Conservation (phyloP, 2,113 vertebrate genomes). For the Triplophysa siluroides region DNA sequence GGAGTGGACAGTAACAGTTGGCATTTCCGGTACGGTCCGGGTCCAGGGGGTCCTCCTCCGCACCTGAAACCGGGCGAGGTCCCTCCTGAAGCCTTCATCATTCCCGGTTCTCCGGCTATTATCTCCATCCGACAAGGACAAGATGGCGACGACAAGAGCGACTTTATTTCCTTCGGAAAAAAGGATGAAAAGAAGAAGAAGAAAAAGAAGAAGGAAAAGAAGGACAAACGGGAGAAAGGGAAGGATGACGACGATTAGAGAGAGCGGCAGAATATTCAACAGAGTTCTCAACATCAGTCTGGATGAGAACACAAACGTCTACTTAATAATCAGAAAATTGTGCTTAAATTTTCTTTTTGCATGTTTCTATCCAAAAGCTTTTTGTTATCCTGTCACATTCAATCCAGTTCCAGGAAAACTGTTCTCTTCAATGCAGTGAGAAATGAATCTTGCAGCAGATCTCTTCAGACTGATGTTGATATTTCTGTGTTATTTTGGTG, state of each 20-base stretch:
- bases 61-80: slow-evolving; percentile 95
- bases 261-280: slow-evolving; percentile 71
- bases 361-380: neutral
- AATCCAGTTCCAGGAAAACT: slow-evolving; percentile 54
- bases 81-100: slow-evolving; percentile 98
- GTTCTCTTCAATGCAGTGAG: slow-evolving; percentile 54
- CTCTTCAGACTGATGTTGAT: slow-evolving; percentile 65
- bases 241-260: slow-evolving; percentile 94
- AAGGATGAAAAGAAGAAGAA: slow-evolving; percentile 99
- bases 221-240: slow-evolving; percentile 95
- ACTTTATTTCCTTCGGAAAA: slow-evolving; percentile 98
- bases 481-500: slow-evolving; percentile 73
- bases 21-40: slow-evolving; percentile 96
- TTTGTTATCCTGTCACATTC: neutral
- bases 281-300: slow-evolving; percentile 73
- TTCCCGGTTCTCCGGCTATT: slow-evolving; percentile 97
- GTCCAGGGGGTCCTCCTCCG: slow-evolving; percentile 80
- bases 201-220: slow-evolving; percentile 98
- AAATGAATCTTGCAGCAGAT: slow-evolving; percentile 60
- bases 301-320: slow-evolving; percentile 53
- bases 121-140: slow-evolving; percentile 98
- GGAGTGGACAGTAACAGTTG: slow-evolving; percentile 99
- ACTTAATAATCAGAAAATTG: slow-evolving; percentile 40
- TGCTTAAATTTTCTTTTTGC: neutral
- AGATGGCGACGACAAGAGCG: slow-evolving; percentile 92